Percentiles rank a stretch among this genome's conserved stretches.
Conservation (phyloP, 2,797 vertebrate genomes). For the Glyptemys insculpta region DNA sequence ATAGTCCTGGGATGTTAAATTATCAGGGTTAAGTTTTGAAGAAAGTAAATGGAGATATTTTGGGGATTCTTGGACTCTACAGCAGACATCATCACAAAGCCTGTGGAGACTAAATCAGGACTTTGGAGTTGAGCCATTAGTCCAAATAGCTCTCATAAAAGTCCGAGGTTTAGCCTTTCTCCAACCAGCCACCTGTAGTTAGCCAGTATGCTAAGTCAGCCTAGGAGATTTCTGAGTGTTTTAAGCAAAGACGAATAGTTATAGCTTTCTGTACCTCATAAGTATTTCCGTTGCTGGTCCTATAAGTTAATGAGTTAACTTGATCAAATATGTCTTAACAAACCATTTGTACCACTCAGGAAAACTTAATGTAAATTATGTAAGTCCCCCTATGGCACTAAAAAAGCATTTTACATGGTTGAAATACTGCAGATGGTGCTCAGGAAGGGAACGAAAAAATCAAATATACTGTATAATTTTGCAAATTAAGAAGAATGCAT, state of each 20-base stretch:
- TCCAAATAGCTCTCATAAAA: not conserved
- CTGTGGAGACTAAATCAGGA: not conserved
- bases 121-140: accelerated
- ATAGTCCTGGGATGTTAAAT: not conserved
- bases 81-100: not conserved
- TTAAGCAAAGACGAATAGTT: not conserved
- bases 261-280: not conserved
- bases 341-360: slow-evolving; percentile 55
- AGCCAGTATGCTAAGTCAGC: not conserved
- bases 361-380: slow-evolving; percentile 65
- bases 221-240: not conserved
- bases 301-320: slow-evolving; percentile 41
- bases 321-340: slow-evolving; percentile 47
- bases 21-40: not conserved
- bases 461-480: slow-evolving; percentile 67
- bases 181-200: not conserved
- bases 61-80: not conserved
- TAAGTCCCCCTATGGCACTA: slow-evolving; percentile 72
- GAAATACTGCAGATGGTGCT: slow-evolving; percentile 80
- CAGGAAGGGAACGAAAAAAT: not conserved
- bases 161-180: not conserved
- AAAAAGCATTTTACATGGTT: slow-evolving; percentile 75
- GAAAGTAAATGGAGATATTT: not conserved
- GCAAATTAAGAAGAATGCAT: slow-evolving; percentile 54
- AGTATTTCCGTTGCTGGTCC: not conserved